Percentiles rank a stretch among this genome's conserved stretches.
phyloP scores from a whole-genome alignment of 1,140 invertebrate genomes.

The Harlomillsia oculata region DNA sequence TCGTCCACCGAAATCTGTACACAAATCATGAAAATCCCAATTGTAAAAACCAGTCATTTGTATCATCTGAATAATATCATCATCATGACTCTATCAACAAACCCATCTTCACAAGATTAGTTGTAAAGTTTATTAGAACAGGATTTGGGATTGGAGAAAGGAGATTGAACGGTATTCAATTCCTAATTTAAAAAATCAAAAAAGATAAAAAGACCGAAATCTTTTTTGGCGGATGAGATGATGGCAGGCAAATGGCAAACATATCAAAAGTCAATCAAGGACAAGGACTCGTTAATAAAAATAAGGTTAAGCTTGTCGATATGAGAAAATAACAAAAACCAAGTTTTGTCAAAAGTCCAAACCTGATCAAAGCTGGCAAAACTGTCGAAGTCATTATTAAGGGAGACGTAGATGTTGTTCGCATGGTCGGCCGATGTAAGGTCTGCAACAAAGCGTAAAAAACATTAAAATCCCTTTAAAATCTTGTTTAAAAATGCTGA shows the following conservation, averaged over 20 bases:
- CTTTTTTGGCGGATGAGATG: too few relatives aligned
- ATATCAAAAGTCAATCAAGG: neutral
- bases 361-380: slow-evolving; percentile 26
- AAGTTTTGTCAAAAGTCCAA: neutral
- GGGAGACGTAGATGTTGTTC: slow-evolving; percentile 22
- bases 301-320: neutral
- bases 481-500: too few relatives aligned
- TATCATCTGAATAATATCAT: neutral
- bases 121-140: too few relatives aligned
- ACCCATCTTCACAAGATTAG: too few relatives aligned
- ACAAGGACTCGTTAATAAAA: neutral
- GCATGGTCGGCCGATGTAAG: slow-evolving; percentile 10
- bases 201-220: neutral
- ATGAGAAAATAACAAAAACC: neutral
- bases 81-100: neutral
- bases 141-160: neutral
- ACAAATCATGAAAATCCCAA: neutral
- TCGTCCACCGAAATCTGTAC: slow-evolving; percentile 9
- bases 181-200: neutral
- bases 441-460: slow-evolving; percentile 8
- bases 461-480: too few relatives aligned
- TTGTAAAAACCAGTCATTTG: slow-evolving; percentile 1
- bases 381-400: slow-evolving; percentile 25
- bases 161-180: too few relatives aligned
- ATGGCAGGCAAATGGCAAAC: too few relatives aligned